Evolutionary conservation across 2,888 invertebrate species (phyloP), one percentile per base, ranked within the genome.

Genomic region (Cataglyphis livida): DNA sequence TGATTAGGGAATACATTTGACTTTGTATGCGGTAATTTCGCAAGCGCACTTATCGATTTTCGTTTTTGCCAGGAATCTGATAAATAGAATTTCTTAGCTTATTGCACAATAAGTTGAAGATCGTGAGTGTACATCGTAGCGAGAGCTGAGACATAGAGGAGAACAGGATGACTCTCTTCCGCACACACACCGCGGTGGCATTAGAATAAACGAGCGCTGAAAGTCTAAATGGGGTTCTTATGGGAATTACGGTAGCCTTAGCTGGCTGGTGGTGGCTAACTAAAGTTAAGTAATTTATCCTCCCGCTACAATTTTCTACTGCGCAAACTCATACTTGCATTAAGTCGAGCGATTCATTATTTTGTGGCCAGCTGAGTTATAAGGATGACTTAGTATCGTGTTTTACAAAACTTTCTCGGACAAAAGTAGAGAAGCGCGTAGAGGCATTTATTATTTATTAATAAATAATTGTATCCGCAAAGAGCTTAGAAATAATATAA

Each of bases 141-240:
- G n/a, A 28, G 25, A 28, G 62, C 75, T 82, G n/a, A 51, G 51
- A 79, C 68, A 35, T 9, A 21, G 25, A 68, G 61, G 21, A 78
- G 35, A 48, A n/a, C 64, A 18, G 7, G 32, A 51, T 51, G 51
- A 51, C 51, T 51, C 51, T 51, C 32, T 51, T 28, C 32, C 21
- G 54, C 38, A 62, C 57, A 62, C 57, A 59, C 68, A 66, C 32
- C 38, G 66, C 12, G 1, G 12, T 74, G 21, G 61, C 75, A 89
- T 88, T 88, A 88, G 88, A 87, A 88, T 85, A 85, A 89, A 89
- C 81, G 88, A 85, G 84, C 87, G 59, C 64, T 83, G 87, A 87
- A 88, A 85, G 88, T 88, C 87, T 87, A 84, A 87, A 88, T 85
- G 68, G 65, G 75, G 74, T 83, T 88, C 88, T 89, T 85, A 84